Evolutionary conservation across 2,113 vertebrate species (phyloP).

Genomic region (Porphyrio hochstetteri): DNA sequence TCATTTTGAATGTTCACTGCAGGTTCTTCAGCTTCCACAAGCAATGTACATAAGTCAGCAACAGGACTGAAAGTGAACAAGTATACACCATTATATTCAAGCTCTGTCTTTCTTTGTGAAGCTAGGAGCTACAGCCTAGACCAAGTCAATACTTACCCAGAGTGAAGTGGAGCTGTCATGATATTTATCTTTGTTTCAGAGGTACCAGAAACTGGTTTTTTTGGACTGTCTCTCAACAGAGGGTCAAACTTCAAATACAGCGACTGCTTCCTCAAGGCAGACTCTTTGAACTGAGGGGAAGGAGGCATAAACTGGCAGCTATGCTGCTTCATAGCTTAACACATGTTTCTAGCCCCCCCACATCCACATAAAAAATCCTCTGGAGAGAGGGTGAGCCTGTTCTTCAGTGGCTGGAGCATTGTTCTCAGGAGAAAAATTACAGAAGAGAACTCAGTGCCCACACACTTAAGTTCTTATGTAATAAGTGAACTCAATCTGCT

Average conservation of each 20-base stretch:
- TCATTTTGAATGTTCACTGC: not conserved
- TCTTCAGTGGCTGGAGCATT: conserved; percentile 22
- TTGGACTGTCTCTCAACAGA: conserved; percentile 89
- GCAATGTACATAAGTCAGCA: not conserved
- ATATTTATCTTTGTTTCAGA: not conserved
- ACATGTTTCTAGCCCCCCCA: not conserved
- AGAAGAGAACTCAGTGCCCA: not conserved
- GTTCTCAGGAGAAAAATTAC: not conserved
- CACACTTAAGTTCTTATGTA: not conserved
- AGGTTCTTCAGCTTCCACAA: not conserved
- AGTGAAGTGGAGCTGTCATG: not conserved
- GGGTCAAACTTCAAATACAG: conserved; percentile 97
- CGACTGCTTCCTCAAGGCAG: conserved; percentile 93
- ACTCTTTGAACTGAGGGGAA: conserved; percentile 89
- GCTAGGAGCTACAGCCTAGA: not conserved
- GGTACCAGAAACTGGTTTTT: conserved; percentile 30
- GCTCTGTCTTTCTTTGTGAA: not conserved
- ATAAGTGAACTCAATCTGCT: not conserved
- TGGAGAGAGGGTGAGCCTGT: not conserved
- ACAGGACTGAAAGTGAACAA: conserved; percentile 8
- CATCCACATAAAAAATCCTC: not conserved
- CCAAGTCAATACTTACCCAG: conserved; percentile 42
- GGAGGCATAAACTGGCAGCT: not conserved
- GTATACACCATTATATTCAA: not conserved
- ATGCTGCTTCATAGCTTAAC: not conserved